Percentiles rank a stretch among this genome's conserved stretches.
These are phyloP conservation scores for Tragelaphus imberbis DNA, from an alignment of 2,113 vertebrate species.

Conservation along the genomic window DNA sequence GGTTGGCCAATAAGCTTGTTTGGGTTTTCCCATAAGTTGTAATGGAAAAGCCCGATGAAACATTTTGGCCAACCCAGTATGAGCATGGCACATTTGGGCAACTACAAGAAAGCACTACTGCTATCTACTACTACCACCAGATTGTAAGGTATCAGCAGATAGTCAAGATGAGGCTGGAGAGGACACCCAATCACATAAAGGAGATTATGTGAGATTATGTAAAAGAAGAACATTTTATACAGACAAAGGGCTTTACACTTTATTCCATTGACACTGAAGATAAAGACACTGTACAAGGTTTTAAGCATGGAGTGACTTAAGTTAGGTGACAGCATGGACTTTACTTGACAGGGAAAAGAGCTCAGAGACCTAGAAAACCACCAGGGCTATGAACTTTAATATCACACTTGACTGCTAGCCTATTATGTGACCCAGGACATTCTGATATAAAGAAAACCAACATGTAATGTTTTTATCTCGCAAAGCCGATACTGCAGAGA, in stretches of 20 bases:
- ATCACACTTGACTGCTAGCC: not conserved
- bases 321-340: not conserved
- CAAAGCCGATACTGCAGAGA: constrained; percentile 4
- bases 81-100: not conserved
- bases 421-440: not conserved
- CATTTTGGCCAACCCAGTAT: not conserved
- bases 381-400: not conserved
- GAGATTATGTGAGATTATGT: too few relatives aligned
- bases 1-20: not conserved
- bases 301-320: not conserved
- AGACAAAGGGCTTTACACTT: not conserved
- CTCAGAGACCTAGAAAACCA: not conserved
- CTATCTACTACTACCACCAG: not conserved
- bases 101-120: not conserved
- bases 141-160: not conserved
- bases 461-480: constrained; percentile 40
- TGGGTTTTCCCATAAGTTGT: not conserved
- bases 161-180: not conserved
- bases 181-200: not conserved
- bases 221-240: not conserved
- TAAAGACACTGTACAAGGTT: not conserved
- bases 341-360: not conserved
- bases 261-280: not conserved
- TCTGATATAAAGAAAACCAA: constrained; percentile 22
- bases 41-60: not conserved